Evolutionary conservation across 1,140 invertebrate genomes (phyloP).

Genomic region (Semibalanus balanoides): DNA sequence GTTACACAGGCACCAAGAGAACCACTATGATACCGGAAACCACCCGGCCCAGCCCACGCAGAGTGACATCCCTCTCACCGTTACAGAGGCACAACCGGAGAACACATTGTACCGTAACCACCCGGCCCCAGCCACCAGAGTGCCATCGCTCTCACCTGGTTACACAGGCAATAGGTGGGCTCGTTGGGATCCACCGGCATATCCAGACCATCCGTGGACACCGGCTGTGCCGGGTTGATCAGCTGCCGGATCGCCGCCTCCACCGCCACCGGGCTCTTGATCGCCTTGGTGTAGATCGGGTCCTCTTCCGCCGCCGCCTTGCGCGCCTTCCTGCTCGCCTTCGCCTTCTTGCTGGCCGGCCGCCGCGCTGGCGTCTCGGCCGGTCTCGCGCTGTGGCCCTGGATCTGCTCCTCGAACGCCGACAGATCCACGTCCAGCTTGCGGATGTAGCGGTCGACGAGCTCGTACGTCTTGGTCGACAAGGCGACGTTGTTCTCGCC

Average conservation of each 20-base stretch:
- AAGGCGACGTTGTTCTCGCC: conserved; percentile 93
- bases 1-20: no score
- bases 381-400: conserved; percentile 15
- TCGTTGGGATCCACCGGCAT: conserved; percentile 84
- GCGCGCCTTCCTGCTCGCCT: conserved; percentile 28
- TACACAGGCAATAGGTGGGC: conserved; percentile 92
- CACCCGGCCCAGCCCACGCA: no score
- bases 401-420: conserved; percentile 82
- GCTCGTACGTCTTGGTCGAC: conserved; percentile 91
- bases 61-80: no score
- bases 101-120: no score
- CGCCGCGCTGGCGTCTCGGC: neutral
- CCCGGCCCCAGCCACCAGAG: no score
- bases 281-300: conserved; percentile 30
- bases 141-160: conserved; percentile 48
- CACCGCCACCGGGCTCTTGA: conserved; percentile 29
- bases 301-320: conserved; percentile 40
- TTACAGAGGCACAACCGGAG: no score
- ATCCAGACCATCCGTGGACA: conserved; percentile 50
- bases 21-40: no score
- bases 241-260: conserved; percentile 55
- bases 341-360: conserved; percentile 30
- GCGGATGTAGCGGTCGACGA: conserved; percentile 89
- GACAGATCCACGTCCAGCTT: conserved; percentile 86
- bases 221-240: conserved; percentile 26